Conservation (phyloP, 1,140 invertebrate genomes). For the Goniozus legneri region DNA sequence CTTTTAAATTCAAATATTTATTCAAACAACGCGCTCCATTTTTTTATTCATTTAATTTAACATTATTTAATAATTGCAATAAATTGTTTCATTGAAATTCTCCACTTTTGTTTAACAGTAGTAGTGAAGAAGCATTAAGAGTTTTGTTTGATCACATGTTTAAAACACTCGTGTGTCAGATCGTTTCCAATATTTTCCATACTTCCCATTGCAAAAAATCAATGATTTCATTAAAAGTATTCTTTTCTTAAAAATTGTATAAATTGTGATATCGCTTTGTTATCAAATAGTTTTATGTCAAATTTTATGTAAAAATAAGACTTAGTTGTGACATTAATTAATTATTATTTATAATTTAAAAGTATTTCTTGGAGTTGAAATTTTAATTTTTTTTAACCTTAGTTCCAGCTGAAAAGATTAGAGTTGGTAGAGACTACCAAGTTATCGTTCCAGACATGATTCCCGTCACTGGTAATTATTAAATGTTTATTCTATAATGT, state of each 20-base stretch:
- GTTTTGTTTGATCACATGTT: no score
- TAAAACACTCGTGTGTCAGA: no score
- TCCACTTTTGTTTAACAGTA: not conserved
- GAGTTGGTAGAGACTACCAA: conserved; percentile 91
- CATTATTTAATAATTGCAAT: not conserved
- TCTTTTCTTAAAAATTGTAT: no score
- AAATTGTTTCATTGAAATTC: conserved; percentile 7
- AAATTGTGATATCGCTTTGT: no score
- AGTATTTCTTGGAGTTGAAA: not conserved
- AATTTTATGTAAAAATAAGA: no score
- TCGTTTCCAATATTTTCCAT: no score
- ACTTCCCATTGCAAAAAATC: no score
- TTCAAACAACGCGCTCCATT: conserved; percentile 32
- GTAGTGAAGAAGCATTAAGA: no score
- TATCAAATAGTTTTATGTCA: no score
- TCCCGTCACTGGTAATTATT: conserved; percentile 56
- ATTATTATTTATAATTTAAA: not conserved
- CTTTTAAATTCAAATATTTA: conserved; percentile 8
- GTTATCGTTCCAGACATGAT: conserved; percentile 80
- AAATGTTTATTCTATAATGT: conserved; percentile 1
- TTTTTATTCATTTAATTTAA: conserved; percentile 6
- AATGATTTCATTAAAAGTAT: no score
- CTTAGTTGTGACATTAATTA: no score
- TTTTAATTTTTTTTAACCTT: conserved; percentile 5
- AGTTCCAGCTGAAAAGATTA: conserved; percentile 84